Evolutionary conservation across 2,797 vertebrate species (phyloP).

Genomic region (Urosaurus nigricauda): DNA sequence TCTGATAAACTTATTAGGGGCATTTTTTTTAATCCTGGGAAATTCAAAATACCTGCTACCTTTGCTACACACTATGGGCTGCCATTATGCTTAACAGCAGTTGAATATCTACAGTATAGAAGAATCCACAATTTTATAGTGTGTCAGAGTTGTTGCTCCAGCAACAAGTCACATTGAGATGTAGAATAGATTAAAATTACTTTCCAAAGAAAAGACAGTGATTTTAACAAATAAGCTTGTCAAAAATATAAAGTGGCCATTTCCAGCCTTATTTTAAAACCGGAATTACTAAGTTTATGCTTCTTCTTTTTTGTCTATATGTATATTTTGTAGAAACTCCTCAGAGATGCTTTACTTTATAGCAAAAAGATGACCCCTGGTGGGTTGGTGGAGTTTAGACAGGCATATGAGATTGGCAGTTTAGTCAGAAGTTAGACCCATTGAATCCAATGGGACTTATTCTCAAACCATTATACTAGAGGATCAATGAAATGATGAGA

Average conservation of each 20-base stretch:
- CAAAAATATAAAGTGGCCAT: not conserved
- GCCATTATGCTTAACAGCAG: not conserved
- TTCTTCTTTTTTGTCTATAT: not conserved
- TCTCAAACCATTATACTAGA: not conserved
- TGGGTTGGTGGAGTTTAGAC: too few species aligned
- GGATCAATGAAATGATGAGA: not conserved
- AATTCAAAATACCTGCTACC: not conserved
- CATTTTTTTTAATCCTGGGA: not conserved
- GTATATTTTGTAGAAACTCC: not conserved
- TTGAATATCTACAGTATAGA: too few species aligned
- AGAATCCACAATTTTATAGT: not conserved
- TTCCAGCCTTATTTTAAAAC: too few species aligned
- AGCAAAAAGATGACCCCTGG: not conserved
- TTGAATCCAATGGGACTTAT: too few species aligned
- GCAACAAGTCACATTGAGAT: too few species aligned
- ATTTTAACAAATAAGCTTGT: not conserved
- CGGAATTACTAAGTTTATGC: too few species aligned
- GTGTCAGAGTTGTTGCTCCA: not conserved
- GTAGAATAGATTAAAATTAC: not conserved
- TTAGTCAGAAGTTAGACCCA: not conserved
- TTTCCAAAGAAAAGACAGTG: not conserved
- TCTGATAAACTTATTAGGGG: too few species aligned
- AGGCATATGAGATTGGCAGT: not conserved
- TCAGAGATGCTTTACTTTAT: not conserved
- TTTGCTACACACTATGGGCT: not conserved